These are phyloP conservation scores for Papilio aristodemus DNA, from an alignment of 1,140 invertebrate species.

Conservation along the genomic window DNA sequence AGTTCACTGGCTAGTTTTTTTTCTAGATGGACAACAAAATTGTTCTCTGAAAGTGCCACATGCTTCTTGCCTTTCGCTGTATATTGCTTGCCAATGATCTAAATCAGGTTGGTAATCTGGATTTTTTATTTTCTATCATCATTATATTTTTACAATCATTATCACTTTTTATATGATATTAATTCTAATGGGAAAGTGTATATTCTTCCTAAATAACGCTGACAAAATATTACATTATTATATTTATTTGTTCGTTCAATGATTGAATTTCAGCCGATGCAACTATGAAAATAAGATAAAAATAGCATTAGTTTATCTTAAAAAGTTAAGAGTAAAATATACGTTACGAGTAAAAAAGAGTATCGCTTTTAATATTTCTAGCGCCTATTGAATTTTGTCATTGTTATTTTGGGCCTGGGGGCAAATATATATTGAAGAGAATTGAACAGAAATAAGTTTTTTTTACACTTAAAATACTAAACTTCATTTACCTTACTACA, in stretches of 20 bases:
- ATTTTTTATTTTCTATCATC: slow-evolving; percentile 16
- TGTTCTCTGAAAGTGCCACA: slow-evolving; percentile 35
- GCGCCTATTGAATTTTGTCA: not conserved
- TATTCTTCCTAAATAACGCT: not conserved
- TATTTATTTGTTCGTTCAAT: too few species aligned
- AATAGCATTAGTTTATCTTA: too few species aligned
- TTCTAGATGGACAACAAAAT: slow-evolving; percentile 50
- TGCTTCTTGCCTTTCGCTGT: slow-evolving; percentile 38
- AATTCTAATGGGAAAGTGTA: too few species aligned
- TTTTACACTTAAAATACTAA: not conserved
- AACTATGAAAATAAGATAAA: too few species aligned
- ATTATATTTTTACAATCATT: slow-evolving; percentile 17
- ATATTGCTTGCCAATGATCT: slow-evolving; percentile 29
- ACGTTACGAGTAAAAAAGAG: too few species aligned
- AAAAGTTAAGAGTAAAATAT: too few species aligned
- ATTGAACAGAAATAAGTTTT: not conserved
- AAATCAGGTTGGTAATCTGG: slow-evolving; percentile 37
- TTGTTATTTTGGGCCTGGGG: not conserved
- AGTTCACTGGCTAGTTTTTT: slow-evolving; percentile 41
- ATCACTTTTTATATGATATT: too few species aligned
- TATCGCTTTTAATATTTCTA: too few species aligned
- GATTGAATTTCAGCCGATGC: too few species aligned
- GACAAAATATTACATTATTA: not conserved
- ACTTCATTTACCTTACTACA: not conserved
- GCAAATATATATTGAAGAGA: not conserved